phyloP scores from a whole-genome alignment of 2,113 vertebrate genomes.

The Macaca nemestrina region DNA sequence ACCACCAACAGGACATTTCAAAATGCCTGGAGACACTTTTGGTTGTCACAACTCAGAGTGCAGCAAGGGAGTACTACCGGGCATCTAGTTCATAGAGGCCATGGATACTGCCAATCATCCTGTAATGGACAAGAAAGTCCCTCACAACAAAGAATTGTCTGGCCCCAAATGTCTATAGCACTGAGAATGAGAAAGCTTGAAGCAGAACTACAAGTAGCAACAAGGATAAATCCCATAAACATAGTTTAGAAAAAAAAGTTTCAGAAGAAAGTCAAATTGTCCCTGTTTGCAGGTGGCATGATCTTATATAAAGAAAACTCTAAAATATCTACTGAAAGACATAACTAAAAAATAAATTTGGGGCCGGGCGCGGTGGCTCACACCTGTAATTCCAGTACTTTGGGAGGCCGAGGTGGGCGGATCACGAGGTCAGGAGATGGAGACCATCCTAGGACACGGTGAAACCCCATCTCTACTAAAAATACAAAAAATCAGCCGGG shows the following conservation, averaged over 20 bases:
- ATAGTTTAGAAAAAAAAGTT: background rate
- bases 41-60: background rate
- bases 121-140: background rate
- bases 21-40: background rate
- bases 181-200: background rate
- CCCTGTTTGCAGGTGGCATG: background rate
- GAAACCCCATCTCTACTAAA: too few relatives aligned
- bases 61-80: background rate
- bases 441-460: too few relatives aligned
- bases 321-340: background rate
- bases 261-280: background rate
- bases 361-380: too few relatives aligned
- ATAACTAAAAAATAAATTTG: background rate
- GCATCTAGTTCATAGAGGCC: background rate
- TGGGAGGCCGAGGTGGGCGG: too few relatives aligned
- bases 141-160: background rate
- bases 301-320: background rate
- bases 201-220: background rate
- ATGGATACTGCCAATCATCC: background rate
- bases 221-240: background rate
- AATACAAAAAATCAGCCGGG: too few relatives aligned
- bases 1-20: background rate
- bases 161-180: slow-evolving; percentile 8
- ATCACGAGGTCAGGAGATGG: too few relatives aligned
- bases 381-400: too few relatives aligned